Evolutionary conservation across 2,797 vertebrate species (phyloP).

Genomic region (Hirundo rustica): DNA sequence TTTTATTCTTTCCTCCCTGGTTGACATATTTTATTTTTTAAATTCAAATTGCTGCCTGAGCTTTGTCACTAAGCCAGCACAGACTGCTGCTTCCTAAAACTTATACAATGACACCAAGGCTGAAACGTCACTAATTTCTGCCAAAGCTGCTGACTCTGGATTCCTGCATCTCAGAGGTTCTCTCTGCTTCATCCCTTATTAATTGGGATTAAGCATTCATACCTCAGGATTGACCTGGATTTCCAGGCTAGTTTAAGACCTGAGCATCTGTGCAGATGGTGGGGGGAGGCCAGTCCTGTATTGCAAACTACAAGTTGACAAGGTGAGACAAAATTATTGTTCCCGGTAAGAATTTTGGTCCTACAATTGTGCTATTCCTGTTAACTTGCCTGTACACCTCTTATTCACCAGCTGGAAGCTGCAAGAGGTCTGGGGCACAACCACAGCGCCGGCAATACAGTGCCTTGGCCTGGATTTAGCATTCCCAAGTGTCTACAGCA

Average conservation of each 20-base stretch:
- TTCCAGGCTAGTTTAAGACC: neutral
- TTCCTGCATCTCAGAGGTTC: neutral
- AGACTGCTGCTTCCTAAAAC: neutral
- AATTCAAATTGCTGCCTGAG: constrained; percentile 3
- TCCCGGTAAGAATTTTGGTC: neutral
- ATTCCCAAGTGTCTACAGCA: neutral
- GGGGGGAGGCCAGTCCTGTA: neutral
- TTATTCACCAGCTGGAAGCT: neutral
- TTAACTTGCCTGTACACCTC: neutral
- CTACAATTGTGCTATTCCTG: neutral
- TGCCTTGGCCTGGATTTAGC: neutral
- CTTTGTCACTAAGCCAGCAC: neutral
- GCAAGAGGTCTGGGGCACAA: neutral
- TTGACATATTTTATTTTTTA: neutral
- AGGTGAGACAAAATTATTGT: neutral
- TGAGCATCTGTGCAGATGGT: neutral
- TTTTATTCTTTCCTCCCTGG: neutral
- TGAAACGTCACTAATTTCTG: neutral
- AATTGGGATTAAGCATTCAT: neutral
- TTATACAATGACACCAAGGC: neutral
- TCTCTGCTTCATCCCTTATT: neutral
- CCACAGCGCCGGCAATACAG: neutral
- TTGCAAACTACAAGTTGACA: neutral
- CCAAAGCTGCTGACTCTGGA: neutral
- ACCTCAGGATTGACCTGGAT: neutral